phyloP scores from a whole-genome alignment of 2,888 invertebrate genomes.

The Protonemura montana region DNA sequence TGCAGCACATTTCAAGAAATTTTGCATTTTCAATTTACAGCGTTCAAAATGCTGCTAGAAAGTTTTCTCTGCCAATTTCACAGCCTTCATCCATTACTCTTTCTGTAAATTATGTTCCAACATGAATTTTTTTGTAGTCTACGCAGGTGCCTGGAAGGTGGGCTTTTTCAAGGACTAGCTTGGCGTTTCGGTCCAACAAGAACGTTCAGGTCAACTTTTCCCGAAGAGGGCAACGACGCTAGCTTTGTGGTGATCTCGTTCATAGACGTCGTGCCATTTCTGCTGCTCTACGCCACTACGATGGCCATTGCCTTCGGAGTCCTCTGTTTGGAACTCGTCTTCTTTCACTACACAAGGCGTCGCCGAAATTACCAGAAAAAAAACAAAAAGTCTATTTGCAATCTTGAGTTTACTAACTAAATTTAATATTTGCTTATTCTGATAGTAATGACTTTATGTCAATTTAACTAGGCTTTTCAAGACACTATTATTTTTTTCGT shows the following conservation, averaged over 20 bases:
- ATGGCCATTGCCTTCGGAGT: neutral
- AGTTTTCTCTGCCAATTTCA: too few species aligned
- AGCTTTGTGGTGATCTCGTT: neutral
- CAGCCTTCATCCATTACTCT: too few species aligned
- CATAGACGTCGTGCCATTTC: neutral
- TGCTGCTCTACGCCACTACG: constrained; percentile 2
- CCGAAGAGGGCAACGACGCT: neutral
- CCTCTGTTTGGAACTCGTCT: neutral
- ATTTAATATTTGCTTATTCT: too few species aligned
- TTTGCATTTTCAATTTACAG: too few species aligned
- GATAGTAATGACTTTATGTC: too few species aligned
- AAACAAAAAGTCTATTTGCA: too few species aligned
- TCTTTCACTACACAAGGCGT: neutral
- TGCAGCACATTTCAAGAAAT: too few species aligned
- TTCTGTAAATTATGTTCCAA: too few species aligned
- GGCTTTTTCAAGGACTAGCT: neutral
- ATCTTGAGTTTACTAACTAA: too few species aligned
- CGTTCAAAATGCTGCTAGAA: too few species aligned
- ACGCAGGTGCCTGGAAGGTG: neutral
- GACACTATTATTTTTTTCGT: too few species aligned
- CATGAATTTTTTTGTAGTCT: neutral
- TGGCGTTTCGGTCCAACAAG: neutral
- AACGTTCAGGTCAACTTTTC: neutral
- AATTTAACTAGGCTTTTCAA: too few species aligned
- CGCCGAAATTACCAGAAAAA: neutral